Base-by-base conservation (phyloP, 2,113 vertebrate species). In the Dunckerocampus dactyliophorus region DNA sequence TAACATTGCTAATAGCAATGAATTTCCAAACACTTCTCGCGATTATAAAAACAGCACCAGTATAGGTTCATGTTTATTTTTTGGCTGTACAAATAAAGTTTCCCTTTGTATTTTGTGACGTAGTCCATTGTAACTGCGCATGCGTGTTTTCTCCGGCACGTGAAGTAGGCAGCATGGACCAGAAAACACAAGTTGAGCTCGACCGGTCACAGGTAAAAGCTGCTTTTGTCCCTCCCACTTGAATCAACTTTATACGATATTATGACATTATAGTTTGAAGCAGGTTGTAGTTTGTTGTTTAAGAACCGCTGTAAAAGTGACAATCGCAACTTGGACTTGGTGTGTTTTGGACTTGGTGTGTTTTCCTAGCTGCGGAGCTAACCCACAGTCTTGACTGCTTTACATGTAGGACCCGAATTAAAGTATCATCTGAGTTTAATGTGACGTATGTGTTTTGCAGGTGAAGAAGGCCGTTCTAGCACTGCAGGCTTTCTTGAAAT, bases 391-490 rank as follows among this genome's bases (percentile, higher is more conserved):
- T 52, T 7, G 49, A 24, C 50, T 52, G 8, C 7, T 4, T 39
- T 31, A 0, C 20, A 21, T 15, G 13, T 9, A n/a, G 51, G 24
- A 9, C 51, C 17, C 24, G 24, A 31, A 31, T 10, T 10, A 8
- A 24, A 57, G n/a, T 8, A 0, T 31, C 45, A 24, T 46, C 1
- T 63, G 47, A 61, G 17, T 22, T 0, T 22, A 1, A 3, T 1
- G 0, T 49, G 47, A 3, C 24, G 17, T 55, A 10, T 61, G 2
- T 63, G 14, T 14, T 31, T 81, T 79, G 7, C 71, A 98, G 95
- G 89, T 95, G 68, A 92, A 86, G 80, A 95, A 92, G 61, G 94
- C 96, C 1, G 88, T 87, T 24, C 88, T 91, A 22, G 93, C 93
- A 0, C 75, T 98, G 1, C 71, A 92, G 61, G 87, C 92, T 0